Evolutionary conservation across 1,140 invertebrate genomes (phyloP).

Genomic region (Nymphalis io): DNA sequence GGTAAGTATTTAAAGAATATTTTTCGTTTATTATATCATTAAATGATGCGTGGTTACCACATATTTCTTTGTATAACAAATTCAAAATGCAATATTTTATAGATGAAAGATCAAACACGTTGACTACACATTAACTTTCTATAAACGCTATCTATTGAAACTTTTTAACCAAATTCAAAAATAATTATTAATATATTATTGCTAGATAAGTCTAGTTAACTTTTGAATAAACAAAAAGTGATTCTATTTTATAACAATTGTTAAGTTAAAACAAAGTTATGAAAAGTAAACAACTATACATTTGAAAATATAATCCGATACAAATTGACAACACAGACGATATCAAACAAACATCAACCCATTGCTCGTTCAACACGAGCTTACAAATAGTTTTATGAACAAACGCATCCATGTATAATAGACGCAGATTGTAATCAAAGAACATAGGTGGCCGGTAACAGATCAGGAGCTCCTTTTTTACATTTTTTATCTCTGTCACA

Average conservation of each 20-base stretch:
- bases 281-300: not conserved
- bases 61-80: no score
- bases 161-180: no score
- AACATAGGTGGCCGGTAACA: conserved; percentile 46
- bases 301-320: conserved; percentile 8
- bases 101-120: no score
- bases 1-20: not conserved
- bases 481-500: conserved; percentile 56
- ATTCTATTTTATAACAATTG: no score
- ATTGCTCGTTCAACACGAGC: conserved; percentile 19
- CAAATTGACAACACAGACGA: not conserved
- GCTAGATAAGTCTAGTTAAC: no score
- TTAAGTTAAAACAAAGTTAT: not conserved
- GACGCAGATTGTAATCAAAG: conserved; percentile 39
- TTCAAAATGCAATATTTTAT: no score
- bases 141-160: no score
- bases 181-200: no score
- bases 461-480: conserved; percentile 50
- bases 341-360: not conserved
- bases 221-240: no score
- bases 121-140: no score
- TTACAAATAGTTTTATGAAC: conserved; percentile 15
- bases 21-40: not conserved
- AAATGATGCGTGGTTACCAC: not conserved
- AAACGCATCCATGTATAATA: conserved; percentile 44